Percentiles rank a stretch among this genome's conserved stretches.
These are phyloP conservation scores for Triplophysa tibetana DNA, from an alignment of 2,113 vertebrate genomes.

Conservation along the genomic window DNA sequence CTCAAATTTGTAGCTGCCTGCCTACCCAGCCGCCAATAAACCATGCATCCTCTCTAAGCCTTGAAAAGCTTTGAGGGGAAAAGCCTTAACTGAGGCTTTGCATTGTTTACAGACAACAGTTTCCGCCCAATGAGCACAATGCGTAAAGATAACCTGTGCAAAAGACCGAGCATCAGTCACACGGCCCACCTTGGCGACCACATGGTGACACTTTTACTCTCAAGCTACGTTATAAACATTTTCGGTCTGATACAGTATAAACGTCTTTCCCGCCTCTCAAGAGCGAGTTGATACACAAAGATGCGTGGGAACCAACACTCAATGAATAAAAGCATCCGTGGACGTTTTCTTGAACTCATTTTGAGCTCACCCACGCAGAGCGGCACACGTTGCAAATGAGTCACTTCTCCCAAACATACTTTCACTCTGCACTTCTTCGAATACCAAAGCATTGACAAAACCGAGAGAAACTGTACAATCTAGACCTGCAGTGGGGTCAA, in stretches of 20 bases:
- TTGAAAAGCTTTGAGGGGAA: constrained; percentile 6
- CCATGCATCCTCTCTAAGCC: constrained; percentile 24
- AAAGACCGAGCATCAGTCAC: background rate
- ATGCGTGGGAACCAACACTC: constrained; percentile 33
- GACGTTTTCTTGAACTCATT: constrained; percentile 37
- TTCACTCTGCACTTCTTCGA: background rate
- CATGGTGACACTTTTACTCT: background rate
- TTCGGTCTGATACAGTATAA: constrained; percentile 11
- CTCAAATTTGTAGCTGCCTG: constrained; percentile 30
- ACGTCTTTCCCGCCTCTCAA: background rate
- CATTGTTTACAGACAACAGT: constrained; percentile 6
- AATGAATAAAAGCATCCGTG: constrained; percentile 35
- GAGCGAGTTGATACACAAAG: constrained; percentile 1
- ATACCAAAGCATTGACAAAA: background rate
- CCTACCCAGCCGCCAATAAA: constrained; percentile 30
- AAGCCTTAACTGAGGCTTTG: background rate
- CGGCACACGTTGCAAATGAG: constrained; percentile 17
- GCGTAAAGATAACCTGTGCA: background rate
- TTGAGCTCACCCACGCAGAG: constrained; percentile 39
- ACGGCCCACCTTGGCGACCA: constrained; percentile 10
- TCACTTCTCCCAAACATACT: constrained; percentile 1
- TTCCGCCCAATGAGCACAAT: constrained; percentile 21
- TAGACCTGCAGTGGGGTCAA: background rate
- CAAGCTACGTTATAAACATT: background rate
- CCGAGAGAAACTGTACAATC: background rate